These are phyloP conservation scores for Melanotaenia duboulayi DNA, from an alignment of 2,113 vertebrate species.

Conservation along the genomic window DNA sequence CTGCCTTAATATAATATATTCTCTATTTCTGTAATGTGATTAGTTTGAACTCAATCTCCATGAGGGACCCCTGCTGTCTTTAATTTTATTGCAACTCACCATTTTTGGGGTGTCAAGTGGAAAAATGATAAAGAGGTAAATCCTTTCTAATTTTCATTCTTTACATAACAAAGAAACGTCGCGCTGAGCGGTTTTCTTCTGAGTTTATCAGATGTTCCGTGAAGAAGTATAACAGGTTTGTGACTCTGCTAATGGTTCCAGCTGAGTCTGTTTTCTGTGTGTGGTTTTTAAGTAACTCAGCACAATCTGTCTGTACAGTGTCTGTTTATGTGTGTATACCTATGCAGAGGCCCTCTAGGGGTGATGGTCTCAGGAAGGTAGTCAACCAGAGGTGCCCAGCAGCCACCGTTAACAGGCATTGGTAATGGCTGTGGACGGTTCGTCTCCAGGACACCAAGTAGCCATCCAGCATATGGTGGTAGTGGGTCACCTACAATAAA, in stretches of 20 bases:
- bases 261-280: slow-evolving; percentile 1
- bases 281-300: slow-evolving; percentile 2
- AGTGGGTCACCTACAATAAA: slow-evolving; percentile 88
- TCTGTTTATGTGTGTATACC: slow-evolving; percentile 76
- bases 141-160: neutral
- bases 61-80: too few species aligned
- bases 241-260: slow-evolving; percentile 11
- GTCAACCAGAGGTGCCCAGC: slow-evolving; percentile 97
- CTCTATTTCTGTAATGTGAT: too few species aligned
- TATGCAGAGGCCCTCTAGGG: slow-evolving; percentile 93
- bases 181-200: too few species aligned
- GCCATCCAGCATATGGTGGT: slow-evolving; percentile 95
- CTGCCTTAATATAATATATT: too few species aligned
- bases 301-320: neutral
- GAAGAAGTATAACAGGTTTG: slow-evolving; percentile 7
- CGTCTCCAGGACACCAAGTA: slow-evolving; percentile 91
- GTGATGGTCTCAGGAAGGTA: slow-evolving; percentile 98
- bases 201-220: slow-evolving; percentile 43
- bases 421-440: slow-evolving; percentile 94
- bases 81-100: too few species aligned
- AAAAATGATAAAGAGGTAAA: neutral
- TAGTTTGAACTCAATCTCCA: too few species aligned
- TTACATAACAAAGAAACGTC: too few species aligned
- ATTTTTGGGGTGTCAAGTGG: too few species aligned
- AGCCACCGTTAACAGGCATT: slow-evolving; percentile 96